These are phyloP conservation scores for Nesospiza acunhae DNA, from an alignment of 2,113 vertebrate genomes.

Conservation along the genomic window DNA sequence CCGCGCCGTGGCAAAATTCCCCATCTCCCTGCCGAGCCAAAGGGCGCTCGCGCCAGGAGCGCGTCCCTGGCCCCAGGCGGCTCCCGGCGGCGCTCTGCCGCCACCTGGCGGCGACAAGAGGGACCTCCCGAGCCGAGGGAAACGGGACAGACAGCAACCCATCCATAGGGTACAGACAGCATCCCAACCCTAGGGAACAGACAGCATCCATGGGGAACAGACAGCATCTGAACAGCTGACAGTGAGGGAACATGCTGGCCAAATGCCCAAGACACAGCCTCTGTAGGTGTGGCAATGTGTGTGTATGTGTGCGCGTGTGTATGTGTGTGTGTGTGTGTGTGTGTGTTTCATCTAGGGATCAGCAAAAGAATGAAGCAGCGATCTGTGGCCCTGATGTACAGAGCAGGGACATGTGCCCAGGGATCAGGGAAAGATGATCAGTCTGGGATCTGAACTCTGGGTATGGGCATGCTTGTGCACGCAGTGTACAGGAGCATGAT, in stretches of 20 bases:
- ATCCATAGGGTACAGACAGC: neutral
- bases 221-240: neutral
- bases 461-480: neutral
- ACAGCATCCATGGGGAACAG: neutral
- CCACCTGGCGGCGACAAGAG: neutral
- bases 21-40: fast-evolving
- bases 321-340: neutral
- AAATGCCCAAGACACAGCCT: neutral
- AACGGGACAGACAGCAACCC: neutral
- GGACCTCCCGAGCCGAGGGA: too few relatives aligned
- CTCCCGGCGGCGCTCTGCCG: neutral
- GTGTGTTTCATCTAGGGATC: neutral
- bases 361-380: neutral
- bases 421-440: neutral
- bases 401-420: neutral
- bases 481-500: neutral
- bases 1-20: fast-evolving
- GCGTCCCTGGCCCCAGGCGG: fast-evolving
- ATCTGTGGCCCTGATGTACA: neutral
- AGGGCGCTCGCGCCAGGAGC: fast-evolving
- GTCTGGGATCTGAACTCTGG: neutral
- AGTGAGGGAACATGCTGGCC: fast-evolving
- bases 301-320: neutral
- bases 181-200: neutral
- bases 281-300: neutral